These are phyloP conservation scores for Theretra japonica DNA, from an alignment of 2,888 invertebrate genomes.

Conservation along the genomic window DNA sequence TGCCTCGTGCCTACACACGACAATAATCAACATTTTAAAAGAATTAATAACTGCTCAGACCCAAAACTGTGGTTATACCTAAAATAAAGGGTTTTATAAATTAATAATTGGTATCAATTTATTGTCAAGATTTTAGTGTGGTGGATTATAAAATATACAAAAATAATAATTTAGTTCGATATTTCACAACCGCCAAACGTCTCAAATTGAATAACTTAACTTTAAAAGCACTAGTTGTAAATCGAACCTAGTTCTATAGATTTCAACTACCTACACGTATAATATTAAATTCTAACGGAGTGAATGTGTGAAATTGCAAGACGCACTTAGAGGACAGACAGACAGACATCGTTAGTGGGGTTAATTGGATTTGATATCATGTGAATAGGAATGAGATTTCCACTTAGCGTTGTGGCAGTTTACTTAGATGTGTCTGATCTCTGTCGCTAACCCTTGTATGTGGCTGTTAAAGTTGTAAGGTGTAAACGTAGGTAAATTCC, in stretches of 20 bases:
- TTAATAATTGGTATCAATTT: no score
- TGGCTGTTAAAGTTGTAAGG: not conserved
- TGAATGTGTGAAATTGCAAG: slow-evolving; percentile 10
- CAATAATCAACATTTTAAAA: no score
- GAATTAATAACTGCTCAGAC: no score
- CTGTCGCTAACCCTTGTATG: not conserved
- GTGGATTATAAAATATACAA: no score
- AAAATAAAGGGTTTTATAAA: no score
- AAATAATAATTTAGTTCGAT: no score
- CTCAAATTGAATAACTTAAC: no score
- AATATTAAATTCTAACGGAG: not conserved
- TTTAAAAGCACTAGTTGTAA: not conserved
- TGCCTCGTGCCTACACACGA: not conserved
- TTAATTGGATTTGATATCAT: slow-evolving; percentile 2
- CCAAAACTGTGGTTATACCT: no score
- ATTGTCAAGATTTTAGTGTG: no score
- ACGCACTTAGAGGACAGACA: not conserved
- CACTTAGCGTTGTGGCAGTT: slow-evolving; percentile 9
- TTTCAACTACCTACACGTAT: not conserved
- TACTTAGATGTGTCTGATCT: not conserved
- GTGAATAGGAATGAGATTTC: slow-evolving; percentile 11
- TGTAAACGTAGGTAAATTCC: not conserved
- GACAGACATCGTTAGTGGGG: slow-evolving; percentile 13
- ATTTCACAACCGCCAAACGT: no score
- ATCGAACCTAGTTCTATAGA: not conserved